Conservation (phyloP, 2,888 invertebrate species). For the Heliconius aoede region DNA sequence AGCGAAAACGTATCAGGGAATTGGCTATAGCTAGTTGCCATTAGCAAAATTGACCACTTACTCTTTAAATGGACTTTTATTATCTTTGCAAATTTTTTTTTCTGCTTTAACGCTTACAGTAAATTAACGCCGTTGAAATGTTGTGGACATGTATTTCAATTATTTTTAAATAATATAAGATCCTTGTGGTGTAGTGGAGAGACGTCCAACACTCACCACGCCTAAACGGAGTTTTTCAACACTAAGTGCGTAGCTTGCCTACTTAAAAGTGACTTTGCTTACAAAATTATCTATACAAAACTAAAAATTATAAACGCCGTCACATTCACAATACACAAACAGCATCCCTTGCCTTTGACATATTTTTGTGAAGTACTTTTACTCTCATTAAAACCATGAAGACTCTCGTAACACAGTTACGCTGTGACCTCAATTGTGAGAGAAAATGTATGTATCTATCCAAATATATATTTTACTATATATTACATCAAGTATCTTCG, state of each 20-base stretch:
- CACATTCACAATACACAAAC: too few relatives aligned
- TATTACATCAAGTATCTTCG: not conserved
- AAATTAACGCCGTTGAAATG: not conserved
- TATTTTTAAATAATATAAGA: too few relatives aligned
- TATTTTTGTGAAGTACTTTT: not conserved
- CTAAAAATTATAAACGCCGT: too few relatives aligned
- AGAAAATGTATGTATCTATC: not conserved
- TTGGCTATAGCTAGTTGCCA: conserved; percentile 6
- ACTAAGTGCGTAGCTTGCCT: not conserved
- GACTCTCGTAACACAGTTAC: conserved; percentile 5
- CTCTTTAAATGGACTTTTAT: conserved; percentile 16
- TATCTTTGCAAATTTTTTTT: conserved; percentile 7
- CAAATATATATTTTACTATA: too few relatives aligned
- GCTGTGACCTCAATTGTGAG: conserved; percentile 12
- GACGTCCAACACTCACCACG: too few relatives aligned
- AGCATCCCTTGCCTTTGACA: not conserved
- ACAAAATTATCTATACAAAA: too few relatives aligned
- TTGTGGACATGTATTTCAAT: too few relatives aligned
- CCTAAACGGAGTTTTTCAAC: not conserved
- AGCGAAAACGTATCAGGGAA: not conserved
- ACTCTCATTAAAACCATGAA: conserved; percentile 9
- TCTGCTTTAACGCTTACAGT: not conserved
- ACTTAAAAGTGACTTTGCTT: too few relatives aligned
- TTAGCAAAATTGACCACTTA: conserved; percentile 32
- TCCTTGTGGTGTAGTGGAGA: too few relatives aligned